Conservation (phyloP, 2,888 invertebrate species). For the Tanytarsus gracilentus region DNA sequence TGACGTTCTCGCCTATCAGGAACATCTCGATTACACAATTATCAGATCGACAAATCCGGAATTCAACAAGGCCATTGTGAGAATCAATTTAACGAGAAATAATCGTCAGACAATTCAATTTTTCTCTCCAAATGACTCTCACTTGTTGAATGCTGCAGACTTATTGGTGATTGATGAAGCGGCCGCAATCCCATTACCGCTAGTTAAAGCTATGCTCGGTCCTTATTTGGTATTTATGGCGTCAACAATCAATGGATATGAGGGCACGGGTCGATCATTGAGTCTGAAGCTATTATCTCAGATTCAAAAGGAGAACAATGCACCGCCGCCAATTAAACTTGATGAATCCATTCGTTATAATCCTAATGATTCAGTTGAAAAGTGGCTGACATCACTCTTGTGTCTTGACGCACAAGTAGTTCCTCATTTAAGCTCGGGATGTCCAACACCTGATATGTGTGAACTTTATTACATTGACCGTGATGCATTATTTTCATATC, state of each 20-base stretch:
- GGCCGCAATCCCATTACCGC: slow-evolving; percentile 92
- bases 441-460: slow-evolving; percentile 82
- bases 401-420: slow-evolving; percentile 77
- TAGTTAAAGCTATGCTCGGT: slow-evolving; percentile 79
- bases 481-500: slow-evolving; percentile 94
- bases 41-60: slow-evolving; percentile 92
- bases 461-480: slow-evolving; percentile 80
- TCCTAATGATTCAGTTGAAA: slow-evolving; percentile 75
- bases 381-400: slow-evolving; percentile 82
- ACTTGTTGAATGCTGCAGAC: slow-evolving; percentile 85
- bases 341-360: slow-evolving; percentile 94
- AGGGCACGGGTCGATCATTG: slow-evolving; percentile 93
- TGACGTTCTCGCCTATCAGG: slow-evolving; percentile 87
- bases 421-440: slow-evolving; percentile 59
- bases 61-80: slow-evolving; percentile 90
- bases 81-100: slow-evolving; percentile 83
- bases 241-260: slow-evolving; percentile 96
- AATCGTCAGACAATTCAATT: slow-evolving; percentile 96
- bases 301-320: slow-evolving; percentile 55
- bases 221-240: slow-evolving; percentile 92
- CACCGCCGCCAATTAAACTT: slow-evolving; percentile 59
- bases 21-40: slow-evolving; percentile 91
- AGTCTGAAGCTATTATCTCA: slow-evolving; percentile 91
- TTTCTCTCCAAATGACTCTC: slow-evolving; percentile 85
- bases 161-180: slow-evolving; percentile 96